A percentile compares a stretch with the other conserved stretches of the same genome.
These are phyloP conservation scores for Cerastis rubricosa DNA, from an alignment of 2,888 invertebrate genomes.

Conservation along the genomic window DNA sequence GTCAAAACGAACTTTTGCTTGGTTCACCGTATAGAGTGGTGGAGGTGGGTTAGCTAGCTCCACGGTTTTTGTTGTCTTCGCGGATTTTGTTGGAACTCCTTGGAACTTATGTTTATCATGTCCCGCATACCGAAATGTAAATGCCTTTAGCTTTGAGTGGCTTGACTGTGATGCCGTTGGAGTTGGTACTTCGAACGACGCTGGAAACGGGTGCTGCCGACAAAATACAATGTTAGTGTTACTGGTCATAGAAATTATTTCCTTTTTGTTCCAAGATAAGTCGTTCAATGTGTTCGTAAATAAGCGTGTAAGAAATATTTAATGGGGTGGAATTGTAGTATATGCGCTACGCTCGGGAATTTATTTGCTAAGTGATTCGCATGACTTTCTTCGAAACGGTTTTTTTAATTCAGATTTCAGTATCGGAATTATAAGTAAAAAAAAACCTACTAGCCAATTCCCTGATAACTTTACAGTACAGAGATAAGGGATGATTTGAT, in stretches of 20 bases:
- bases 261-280: neutral
- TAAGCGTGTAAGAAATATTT: neutral
- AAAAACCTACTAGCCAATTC: neutral
- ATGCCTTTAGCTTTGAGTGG: slow-evolving; percentile 79
- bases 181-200: slow-evolving; percentile 81
- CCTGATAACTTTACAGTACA: neutral
- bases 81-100: slow-evolving; percentile 7
- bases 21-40: slow-evolving; percentile 16
- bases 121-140: slow-evolving; percentile 68
- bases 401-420: neutral
- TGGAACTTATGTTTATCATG: slow-evolving; percentile 28
- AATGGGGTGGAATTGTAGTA: neutral
- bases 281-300: neutral
- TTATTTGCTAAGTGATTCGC: neutral
- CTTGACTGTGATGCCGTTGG: slow-evolving; percentile 73
- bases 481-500: slow-evolving; percentile 34
- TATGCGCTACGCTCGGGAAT: neutral
- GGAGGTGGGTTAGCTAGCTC: neutral
- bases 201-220: slow-evolving; percentile 78
- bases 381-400: neutral
- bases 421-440: neutral
- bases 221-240: neutral
- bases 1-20: slow-evolving; percentile 34
- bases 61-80: slow-evolving; percentile 1
- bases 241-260: neutral